These are phyloP conservation scores for Ornithorhynchus anatinus DNA, from an alignment of 2,113 vertebrate species.

Conservation along the genomic window DNA sequence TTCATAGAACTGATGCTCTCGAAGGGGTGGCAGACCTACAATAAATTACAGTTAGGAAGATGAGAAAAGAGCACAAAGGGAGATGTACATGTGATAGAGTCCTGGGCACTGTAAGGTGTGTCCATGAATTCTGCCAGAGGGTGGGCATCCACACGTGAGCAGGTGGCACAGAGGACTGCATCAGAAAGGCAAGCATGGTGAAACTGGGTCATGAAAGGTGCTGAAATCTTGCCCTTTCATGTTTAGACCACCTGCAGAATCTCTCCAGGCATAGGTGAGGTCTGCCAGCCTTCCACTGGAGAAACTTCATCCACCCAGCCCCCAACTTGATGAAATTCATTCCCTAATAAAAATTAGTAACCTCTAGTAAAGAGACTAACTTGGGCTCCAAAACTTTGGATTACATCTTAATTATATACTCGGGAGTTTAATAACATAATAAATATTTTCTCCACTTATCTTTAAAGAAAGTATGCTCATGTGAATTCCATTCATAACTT, in stretches of 20 bases:
- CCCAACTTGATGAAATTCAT: constrained; percentile 45
- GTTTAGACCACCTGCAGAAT: too few relatives aligned
- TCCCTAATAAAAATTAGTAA: constrained; percentile 63
- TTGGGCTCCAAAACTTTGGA: constrained; percentile 62
- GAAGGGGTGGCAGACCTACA: too few relatives aligned
- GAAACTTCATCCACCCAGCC: constrained; percentile 29
- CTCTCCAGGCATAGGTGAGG: too few relatives aligned
- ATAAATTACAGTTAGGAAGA: not conserved
- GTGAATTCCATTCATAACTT: not conserved
- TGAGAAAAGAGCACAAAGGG: not conserved
- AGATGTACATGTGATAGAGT: not conserved
- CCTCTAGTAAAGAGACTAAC: constrained; percentile 59
- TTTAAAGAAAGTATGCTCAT: constrained; percentile 58
- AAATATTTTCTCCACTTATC: constrained; percentile 69
- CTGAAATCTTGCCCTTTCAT: too few relatives aligned
- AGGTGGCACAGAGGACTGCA: not conserved
- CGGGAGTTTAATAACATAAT: constrained; percentile 64
- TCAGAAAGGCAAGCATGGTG: too few relatives aligned
- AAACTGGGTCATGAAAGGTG: too few relatives aligned
- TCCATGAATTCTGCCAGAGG: not conserved
- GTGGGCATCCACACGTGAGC: not conserved
- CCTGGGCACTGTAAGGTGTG: not conserved
- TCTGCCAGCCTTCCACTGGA: not conserved
- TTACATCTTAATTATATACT: constrained; percentile 70
- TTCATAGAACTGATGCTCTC: too few relatives aligned